A percentile compares a stretch with the other conserved stretches of the same genome.
Evolutionary conservation across 1,140 invertebrate species (phyloP).

Genomic region (Aporrectodea caliginosa): DNA sequence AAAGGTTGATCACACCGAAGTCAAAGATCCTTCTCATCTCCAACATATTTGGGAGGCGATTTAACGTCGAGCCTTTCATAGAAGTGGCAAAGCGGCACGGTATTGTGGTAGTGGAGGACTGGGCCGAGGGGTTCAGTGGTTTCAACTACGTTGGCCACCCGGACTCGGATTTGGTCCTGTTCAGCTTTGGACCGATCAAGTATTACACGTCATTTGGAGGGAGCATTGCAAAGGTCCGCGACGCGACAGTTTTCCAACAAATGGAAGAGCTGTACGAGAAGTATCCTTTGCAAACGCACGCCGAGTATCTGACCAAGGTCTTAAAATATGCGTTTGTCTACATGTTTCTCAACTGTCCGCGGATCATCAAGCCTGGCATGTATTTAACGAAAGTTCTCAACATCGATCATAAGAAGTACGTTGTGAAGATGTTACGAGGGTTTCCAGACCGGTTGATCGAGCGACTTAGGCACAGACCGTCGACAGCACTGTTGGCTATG

Average conservation of each 20-base stretch:
- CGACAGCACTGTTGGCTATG: constrained; percentile 44
- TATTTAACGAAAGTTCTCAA: constrained; percentile 38
- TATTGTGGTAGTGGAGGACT: constrained; percentile 52
- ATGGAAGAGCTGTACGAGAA: constrained; percentile 42
- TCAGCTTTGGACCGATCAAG: constrained; percentile 56
- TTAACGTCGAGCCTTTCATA: constrained; percentile 48
- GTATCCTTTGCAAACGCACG: constrained; percentile 43
- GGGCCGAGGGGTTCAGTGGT: constrained; percentile 54
- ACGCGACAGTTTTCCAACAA: constrained; percentile 40
- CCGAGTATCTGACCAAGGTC: constrained; percentile 49
- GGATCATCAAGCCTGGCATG: constrained; percentile 41
- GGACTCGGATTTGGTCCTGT: constrained; percentile 47
- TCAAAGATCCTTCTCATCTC: constrained; percentile 53
- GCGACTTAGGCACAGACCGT: constrained; percentile 49
- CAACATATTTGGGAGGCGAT: constrained; percentile 52
- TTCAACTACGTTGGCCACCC: constrained; percentile 50
- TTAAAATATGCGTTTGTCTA: constrained; percentile 47
- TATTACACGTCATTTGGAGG: constrained; percentile 54
- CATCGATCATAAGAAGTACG: constrained; percentile 44
- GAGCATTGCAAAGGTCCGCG: constrained; percentile 49
- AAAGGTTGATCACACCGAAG: constrained; percentile 45
- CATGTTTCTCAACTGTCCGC: constrained; percentile 42
- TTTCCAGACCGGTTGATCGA: constrained; percentile 48
- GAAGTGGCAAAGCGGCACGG: constrained; percentile 42
- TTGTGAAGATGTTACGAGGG: constrained; percentile 45